A percentile compares a stretch with the other conserved stretches of the same genome.
These are phyloP conservation scores for Amphiprion ocellaris DNA, from an alignment of 2,113 vertebrate species.

Conservation along the genomic window DNA sequence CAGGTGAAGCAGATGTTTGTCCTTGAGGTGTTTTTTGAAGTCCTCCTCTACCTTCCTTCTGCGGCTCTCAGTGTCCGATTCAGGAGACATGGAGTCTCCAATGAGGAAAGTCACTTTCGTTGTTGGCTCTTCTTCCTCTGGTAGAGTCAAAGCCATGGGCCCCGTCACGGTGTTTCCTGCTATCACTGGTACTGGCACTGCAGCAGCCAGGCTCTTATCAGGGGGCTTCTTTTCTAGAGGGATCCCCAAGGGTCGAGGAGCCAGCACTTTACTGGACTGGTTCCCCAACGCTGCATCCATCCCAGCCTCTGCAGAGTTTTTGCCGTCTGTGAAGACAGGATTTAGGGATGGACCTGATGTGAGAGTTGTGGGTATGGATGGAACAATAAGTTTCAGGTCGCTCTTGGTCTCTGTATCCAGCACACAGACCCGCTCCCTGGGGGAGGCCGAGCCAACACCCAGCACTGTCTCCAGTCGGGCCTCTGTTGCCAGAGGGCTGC, in stretches of 20 bases:
- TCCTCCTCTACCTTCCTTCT: slow-evolving; percentile 89
- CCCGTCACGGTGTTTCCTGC: slow-evolving; percentile 19
- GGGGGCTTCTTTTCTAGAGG: slow-evolving; percentile 93
- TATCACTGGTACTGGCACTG: slow-evolving; percentile 43
- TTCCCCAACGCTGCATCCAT: slow-evolving; percentile 60
- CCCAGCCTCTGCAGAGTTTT: slow-evolving; percentile 68
- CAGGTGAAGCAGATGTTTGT: slow-evolving; percentile 75
- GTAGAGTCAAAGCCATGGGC: slow-evolving; percentile 56
- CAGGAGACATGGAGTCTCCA: slow-evolving; percentile 97
- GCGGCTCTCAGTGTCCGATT: slow-evolving; percentile 94
- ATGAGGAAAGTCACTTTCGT: slow-evolving; percentile 97
- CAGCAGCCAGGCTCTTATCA: slow-evolving; percentile 85
- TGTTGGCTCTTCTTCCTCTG: slow-evolving; percentile 79
- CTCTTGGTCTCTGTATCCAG: slow-evolving; percentile 61
- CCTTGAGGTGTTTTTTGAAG: slow-evolving; percentile 83
- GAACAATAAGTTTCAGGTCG: slow-evolving; percentile 28
- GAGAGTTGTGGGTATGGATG: slow-evolving; percentile 6
- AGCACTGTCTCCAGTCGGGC: slow-evolving; percentile 86
- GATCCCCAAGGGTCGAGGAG: slow-evolving; percentile 72
- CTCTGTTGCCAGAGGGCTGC: slow-evolving; percentile 77
- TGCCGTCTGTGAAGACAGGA: slow-evolving; percentile 38
- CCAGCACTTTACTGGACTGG: slow-evolving; percentile 55
- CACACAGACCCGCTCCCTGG: slow-evolving; percentile 73
- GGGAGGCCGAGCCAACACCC: slow-evolving; percentile 84
- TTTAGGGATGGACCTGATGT: not conserved